Percentiles rank a stretch among this genome's conserved stretches.
These are phyloP conservation scores for Seladonia tumulorum DNA, from an alignment of 2,888 invertebrate genomes.

Conservation along the genomic window DNA sequence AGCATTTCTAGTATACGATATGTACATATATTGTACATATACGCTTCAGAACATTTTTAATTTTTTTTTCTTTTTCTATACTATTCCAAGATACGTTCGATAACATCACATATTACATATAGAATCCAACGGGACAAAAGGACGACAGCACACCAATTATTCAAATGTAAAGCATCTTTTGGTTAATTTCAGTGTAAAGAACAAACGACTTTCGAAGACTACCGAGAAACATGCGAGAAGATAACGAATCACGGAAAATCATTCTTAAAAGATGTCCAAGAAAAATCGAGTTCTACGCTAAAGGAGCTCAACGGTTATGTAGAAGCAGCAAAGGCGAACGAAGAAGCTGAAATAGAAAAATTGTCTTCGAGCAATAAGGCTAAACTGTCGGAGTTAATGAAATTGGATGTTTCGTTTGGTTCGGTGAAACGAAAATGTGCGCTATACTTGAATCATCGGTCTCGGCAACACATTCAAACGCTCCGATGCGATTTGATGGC, in stretches of 20 bases:
- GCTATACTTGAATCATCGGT: constrained; percentile 57
- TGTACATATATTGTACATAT: not conserved
- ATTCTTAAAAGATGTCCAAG: constrained; percentile 45
- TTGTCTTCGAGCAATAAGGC: constrained; percentile 9
- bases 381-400: constrained; percentile 56
- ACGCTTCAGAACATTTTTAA: too few relatives aligned
- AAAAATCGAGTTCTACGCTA: constrained; percentile 31
- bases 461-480: constrained; percentile 47
- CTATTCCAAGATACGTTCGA: too few relatives aligned
- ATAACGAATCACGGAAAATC: constrained; percentile 35
- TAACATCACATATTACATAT: too few relatives aligned
- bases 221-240: constrained; percentile 38
- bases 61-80: too few relatives aligned
- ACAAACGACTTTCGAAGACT: constrained; percentile 56
- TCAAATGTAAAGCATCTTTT: not conserved
- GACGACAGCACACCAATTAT: not conserved
- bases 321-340: not conserved
- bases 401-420: constrained; percentile 60
- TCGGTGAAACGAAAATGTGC: constrained; percentile 59
- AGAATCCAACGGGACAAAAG: too few relatives aligned
- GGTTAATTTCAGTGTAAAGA: constrained; percentile 61
- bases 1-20: not conserved
- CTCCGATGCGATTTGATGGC: constrained; percentile 40
- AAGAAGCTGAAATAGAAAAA: not conserved
- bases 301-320: constrained; percentile 35